These are phyloP conservation scores for Plutella xylostella DNA, from an alignment of 2,888 invertebrate genomes.

Conservation along the genomic window DNA sequence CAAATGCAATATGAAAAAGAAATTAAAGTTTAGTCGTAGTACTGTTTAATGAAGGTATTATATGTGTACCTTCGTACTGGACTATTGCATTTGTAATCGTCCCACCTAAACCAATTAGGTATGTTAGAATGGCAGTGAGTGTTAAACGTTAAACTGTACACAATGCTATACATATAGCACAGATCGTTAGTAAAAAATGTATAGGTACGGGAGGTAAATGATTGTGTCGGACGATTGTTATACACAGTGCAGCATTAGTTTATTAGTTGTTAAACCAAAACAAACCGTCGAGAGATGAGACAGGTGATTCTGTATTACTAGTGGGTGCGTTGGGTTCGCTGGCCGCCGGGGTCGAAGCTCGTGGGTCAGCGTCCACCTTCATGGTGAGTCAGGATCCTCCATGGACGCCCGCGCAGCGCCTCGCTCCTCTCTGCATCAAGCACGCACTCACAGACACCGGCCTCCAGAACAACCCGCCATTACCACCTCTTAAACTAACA, in stretches of 20 bases:
- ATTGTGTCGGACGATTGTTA: not conserved
- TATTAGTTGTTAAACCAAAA: constrained; percentile 14
- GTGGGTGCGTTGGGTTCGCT: constrained; percentile 35
- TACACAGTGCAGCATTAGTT: not conserved
- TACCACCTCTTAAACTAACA: constrained; percentile 7
- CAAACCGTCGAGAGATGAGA: constrained; percentile 62
- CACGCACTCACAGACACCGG: constrained; percentile 41
- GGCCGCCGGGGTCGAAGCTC: constrained; percentile 38
- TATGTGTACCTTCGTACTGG: too few relatives aligned
- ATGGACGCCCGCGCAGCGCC: constrained; percentile 18
- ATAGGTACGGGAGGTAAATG: not conserved
- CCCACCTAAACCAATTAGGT: too few relatives aligned
- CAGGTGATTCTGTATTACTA: constrained; percentile 60
- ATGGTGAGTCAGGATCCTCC: constrained; percentile 19
- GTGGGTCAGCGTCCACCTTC: constrained; percentile 36
- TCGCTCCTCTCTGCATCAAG: constrained; percentile 47
- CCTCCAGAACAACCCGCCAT: constrained; percentile 29
- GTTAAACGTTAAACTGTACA: not conserved
- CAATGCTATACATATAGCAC: not conserved
- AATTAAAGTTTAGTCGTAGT: too few relatives aligned
- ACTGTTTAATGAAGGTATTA: too few relatives aligned
- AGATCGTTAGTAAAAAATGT: not conserved
- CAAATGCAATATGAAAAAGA: too few relatives aligned
- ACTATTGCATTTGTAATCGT: too few relatives aligned
- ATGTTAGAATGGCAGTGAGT: not conserved